Evolutionary conservation across 2,888 invertebrate species (phyloP), one percentile per base, ranked within the genome.

Genomic region (Augiades crinisus): DNA sequence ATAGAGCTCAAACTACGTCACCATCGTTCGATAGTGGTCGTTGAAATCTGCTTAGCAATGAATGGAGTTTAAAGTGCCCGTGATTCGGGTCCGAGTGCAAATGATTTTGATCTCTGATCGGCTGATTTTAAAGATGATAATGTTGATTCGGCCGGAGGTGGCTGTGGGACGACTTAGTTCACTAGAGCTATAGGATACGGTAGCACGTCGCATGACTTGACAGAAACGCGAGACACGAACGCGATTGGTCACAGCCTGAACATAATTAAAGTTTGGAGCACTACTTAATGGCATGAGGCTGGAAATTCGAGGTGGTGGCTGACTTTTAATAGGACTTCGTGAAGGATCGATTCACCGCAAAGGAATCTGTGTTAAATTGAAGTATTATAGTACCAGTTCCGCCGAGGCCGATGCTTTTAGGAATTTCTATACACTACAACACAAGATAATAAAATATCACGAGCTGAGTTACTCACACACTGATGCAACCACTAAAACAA

Each of bases 261-360:
- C 80, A 83, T 88, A 89, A 89, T 89, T 89, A 89, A 89, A 89
- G 87, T 89, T 89, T 84, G 84, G 86, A 82, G 81, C 82, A 84
- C 79, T 81, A 81, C 77, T 80, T 87, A 86, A 88, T 89, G 84
- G 85, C 81, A 84, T 85, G 82, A 84, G 76, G 81, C 76, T 76
- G 76, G 75, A 78, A 75, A 84, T 82, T 83, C 81, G 84, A 80
- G 79, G 84, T 86, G 82, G 82, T 82, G 76, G 75, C 73, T 83
- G 85, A 84, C 82, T 85, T 88, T 87, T 86, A 87, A 88, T 88
- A 78, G 83, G 81, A 70, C 77, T 73, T 81, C 79, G 82, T 81
- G 81, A 80, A 86, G 84, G 85, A 88, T 77, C 73, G 76, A 73
- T 74, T 76, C 73, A 62, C 64, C 67, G 69, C 62, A 58, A 62